These are phyloP conservation scores for Lethocerus indicus DNA, from an alignment of 1,140 invertebrate genomes.

Conservation along the genomic window DNA sequence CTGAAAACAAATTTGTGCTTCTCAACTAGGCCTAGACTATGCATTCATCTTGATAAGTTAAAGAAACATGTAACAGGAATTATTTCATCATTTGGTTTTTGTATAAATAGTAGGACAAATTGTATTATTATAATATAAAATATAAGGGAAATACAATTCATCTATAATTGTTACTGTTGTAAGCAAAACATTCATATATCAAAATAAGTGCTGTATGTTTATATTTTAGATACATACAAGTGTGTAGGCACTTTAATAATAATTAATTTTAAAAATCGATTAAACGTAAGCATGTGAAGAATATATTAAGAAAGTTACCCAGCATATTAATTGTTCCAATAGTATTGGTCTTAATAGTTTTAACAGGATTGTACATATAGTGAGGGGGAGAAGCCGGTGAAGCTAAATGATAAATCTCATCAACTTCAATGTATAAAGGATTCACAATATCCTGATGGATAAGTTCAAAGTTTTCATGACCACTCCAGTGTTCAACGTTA, in stretches of 20 bases:
- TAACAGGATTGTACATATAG: constrained; percentile 99
- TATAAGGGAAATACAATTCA: too few species aligned
- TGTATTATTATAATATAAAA: too few species aligned
- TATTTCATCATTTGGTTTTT: too few species aligned
- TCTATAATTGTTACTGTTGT: too few species aligned
- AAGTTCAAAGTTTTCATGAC: constrained; percentile 97
- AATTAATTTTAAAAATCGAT: neutral
- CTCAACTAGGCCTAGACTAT: too few species aligned
- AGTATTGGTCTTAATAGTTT: constrained; percentile 99
- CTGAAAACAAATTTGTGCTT: too few species aligned
- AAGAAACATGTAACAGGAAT: too few species aligned
- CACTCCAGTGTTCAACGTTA: constrained; percentile 98
- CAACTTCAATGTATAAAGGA: constrained; percentile 93
- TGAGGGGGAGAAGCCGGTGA: constrained; percentile 97
- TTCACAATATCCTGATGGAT: constrained; percentile 99
- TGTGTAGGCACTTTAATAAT: neutral
- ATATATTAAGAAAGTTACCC: constrained; percentile 34
- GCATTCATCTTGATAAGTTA: too few species aligned
- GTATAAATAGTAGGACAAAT: too few species aligned
- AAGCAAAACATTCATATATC: too few species aligned
- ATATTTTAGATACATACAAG: too few species aligned
- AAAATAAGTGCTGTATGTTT: too few species aligned
- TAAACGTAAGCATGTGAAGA: neutral
- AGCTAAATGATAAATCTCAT: constrained; percentile 98
- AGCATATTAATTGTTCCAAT: constrained; percentile 99